Evolutionary conservation across 2,113 vertebrate species (phyloP).

Genomic region (Sminthopsis crassicaudata): DNA sequence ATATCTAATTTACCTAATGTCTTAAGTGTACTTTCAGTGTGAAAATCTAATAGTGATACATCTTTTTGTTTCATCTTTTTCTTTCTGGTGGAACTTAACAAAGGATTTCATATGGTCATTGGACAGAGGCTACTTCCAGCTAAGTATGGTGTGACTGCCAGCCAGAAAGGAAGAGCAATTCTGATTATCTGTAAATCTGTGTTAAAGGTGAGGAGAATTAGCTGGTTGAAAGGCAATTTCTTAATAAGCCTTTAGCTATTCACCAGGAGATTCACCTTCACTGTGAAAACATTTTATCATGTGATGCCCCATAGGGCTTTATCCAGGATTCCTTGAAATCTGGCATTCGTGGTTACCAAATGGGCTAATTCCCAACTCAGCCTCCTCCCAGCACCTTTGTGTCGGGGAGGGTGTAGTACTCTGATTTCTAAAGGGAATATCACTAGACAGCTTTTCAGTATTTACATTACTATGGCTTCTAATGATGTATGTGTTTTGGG

Average conservation of each 20-base stretch:
- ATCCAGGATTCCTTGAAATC: background rate
- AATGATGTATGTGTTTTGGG: background rate
- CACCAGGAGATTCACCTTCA: background rate
- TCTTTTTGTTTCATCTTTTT: background rate
- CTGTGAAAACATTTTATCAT: fast-evolving
- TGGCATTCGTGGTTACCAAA: background rate
- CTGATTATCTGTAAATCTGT: background rate
- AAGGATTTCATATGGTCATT: background rate
- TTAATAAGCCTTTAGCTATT: background rate
- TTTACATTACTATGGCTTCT: background rate
- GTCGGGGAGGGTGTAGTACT: background rate
- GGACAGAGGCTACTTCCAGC: background rate
- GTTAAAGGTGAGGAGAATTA: constrained; percentile 8
- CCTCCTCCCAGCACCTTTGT: background rate
- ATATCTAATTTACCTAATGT: background rate
- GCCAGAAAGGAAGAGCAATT: background rate
- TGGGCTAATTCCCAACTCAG: background rate
- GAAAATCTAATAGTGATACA: background rate
- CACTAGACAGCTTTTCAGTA: background rate
- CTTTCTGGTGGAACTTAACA: background rate
- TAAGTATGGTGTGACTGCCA: background rate
- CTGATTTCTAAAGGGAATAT: background rate
- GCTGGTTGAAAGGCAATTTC: background rate
- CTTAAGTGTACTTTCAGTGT: background rate
- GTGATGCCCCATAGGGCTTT: fast-evolving